Evolutionary conservation across 2,797 vertebrate species (phyloP).

Genomic region (Rallus crepitans): DNA sequence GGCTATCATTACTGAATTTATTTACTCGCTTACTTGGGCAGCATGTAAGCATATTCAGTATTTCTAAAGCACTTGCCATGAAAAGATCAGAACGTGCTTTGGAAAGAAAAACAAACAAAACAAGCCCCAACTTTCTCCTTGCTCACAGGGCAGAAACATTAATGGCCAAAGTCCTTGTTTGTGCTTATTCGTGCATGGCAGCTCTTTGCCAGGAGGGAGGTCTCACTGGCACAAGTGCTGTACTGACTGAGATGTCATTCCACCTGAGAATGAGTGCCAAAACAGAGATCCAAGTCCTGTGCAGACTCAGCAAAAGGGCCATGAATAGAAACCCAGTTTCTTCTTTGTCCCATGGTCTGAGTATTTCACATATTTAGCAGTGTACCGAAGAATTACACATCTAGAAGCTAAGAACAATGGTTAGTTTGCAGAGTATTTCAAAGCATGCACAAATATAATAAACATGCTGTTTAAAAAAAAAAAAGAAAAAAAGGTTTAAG

Average conservation of each 20-base stretch:
- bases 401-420: neutral
- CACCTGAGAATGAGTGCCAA: neutral
- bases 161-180: neutral
- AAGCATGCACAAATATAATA: neutral
- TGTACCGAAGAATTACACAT: neutral
- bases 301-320: neutral
- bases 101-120: slow-evolving; percentile 7
- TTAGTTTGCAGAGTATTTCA: neutral
- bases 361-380: neutral
- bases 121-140: neutral
- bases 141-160: neutral
- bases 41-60: neutral
- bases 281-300: rapidly evolving
- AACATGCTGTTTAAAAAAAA: neutral
- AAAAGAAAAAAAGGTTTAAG: neutral
- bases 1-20: slow-evolving; percentile 9
- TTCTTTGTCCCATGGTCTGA: neutral
- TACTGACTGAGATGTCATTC: rapidly evolving
- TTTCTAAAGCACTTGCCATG: neutral
- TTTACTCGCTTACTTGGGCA: slow-evolving; percentile 14
- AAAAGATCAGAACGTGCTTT: neutral
- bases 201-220: neutral
- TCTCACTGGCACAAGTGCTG: rapidly evolving
- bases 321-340: neutral
- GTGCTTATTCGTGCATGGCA: rapidly evolving